Percentiles rank a stretch among this genome's conserved stretches.
These are phyloP conservation scores for Lamellibrachia satsuma DNA, from an alignment of 2,888 invertebrate species.

Conservation along the genomic window DNA sequence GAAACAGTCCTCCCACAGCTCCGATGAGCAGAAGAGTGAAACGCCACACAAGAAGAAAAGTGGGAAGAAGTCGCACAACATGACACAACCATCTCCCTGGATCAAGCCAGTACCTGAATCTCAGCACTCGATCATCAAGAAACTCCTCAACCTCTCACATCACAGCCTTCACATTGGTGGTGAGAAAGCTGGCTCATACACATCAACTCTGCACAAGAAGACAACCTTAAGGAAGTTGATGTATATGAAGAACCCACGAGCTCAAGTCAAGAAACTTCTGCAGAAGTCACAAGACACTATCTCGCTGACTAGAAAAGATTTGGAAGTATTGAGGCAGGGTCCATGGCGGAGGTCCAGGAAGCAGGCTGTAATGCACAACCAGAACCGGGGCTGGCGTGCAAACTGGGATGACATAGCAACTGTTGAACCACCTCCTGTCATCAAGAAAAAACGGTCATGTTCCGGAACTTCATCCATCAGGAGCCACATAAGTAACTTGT, in stretches of 20 bases:
- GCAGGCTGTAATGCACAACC: neutral
- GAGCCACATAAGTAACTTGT: neutral
- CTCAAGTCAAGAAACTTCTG: neutral
- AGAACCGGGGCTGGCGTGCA: neutral
- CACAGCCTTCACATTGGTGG: neutral
- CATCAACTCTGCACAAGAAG: neutral
- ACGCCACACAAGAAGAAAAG: neutral
- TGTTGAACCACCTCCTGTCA: neutral
- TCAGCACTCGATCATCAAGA: neutral
- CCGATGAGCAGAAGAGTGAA: neutral
- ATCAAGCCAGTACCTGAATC: neutral
- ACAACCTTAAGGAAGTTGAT: neutral
- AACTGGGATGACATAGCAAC: neutral
- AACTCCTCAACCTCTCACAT: neutral
- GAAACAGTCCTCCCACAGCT: neutral
- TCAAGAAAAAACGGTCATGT: neutral
- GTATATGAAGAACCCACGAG: neutral
- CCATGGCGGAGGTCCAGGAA: neutral
- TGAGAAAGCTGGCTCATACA: neutral
- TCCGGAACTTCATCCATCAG: neutral
- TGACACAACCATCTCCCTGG: neutral
- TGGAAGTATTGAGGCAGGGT: neutral
- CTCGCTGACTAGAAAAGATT: neutral
- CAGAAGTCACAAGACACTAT: neutral
- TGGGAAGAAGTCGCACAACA: neutral